phyloP scores from a whole-genome alignment of 2,113 vertebrate species.

The Onychorhynchus coronatus region DNA sequence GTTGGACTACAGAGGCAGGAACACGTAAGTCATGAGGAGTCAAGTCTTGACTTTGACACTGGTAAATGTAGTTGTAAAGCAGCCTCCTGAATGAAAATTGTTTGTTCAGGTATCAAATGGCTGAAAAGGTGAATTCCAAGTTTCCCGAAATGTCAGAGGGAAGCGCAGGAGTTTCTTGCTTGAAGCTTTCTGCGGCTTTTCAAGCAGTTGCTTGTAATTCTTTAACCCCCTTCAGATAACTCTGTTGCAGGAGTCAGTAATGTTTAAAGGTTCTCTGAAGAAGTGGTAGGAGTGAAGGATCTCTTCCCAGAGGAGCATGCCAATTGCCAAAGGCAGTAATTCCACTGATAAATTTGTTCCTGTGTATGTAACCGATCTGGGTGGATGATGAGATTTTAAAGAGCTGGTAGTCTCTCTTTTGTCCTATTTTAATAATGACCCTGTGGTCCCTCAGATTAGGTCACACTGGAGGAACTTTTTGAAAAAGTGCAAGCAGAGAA shows the following conservation, averaged over 20 bases:
- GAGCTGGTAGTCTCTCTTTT: not conserved
- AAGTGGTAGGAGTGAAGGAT: not conserved
- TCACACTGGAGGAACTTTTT: not conserved
- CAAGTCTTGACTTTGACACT: not conserved
- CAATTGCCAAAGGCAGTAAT: not conserved
- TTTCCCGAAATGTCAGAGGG: not conserved
- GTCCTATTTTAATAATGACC: not conserved
- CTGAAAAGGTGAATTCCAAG: not conserved
- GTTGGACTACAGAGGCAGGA: not conserved
- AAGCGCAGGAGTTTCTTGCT: not conserved
- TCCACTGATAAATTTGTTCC: not conserved
- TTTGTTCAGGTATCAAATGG: not conserved
- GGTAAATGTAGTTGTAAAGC: not conserved
- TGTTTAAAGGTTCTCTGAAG: not conserved
- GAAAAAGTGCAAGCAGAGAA: not conserved
- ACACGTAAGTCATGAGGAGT: not conserved
- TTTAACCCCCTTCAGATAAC: not conserved
- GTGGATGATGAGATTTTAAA: not conserved
- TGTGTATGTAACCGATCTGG: not conserved
- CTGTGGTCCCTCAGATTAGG: not conserved
- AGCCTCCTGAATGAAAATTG: not conserved
- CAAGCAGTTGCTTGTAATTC: not conserved
- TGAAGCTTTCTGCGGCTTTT: not conserved
- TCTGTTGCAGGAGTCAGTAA: not conserved
- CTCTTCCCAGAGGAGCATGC: not conserved